Evolutionary conservation across 1,140 invertebrate genomes (phyloP).

Genomic region (Globodera ellingtonae): DNA sequence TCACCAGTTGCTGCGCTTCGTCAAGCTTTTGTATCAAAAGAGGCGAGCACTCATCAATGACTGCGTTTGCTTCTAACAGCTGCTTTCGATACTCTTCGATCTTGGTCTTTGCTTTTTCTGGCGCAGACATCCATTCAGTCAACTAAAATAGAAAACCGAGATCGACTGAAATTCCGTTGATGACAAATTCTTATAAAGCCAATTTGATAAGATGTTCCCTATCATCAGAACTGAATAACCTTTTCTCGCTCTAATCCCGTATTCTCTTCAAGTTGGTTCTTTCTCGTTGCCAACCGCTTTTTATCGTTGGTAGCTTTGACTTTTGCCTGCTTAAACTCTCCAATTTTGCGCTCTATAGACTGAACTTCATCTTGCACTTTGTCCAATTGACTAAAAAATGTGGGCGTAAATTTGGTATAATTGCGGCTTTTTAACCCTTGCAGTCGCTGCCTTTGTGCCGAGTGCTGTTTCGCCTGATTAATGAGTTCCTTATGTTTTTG

Average conservation of each 20-base stretch:
- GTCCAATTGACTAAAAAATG: constrained; percentile 32
- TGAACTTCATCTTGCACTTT: constrained; percentile 40
- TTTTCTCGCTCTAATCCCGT: constrained; percentile 37
- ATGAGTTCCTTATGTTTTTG: constrained; percentile 28
- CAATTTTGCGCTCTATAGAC: constrained; percentile 25
- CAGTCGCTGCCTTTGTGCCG: constrained; percentile 38
- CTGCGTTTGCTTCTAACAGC: constrained; percentile 39
- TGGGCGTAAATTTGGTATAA: not conserved
- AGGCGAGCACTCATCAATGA: constrained; percentile 28
- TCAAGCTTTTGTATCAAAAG: constrained; percentile 19
- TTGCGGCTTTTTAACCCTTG: constrained; percentile 20
- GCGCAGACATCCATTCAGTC: constrained; percentile 24
- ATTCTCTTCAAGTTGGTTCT: constrained; percentile 37
- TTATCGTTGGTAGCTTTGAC: constrained; percentile 33
- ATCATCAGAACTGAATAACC: not conserved
- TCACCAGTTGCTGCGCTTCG: constrained; percentile 16
- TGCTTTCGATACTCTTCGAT: constrained; percentile 21
- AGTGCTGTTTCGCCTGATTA: constrained; percentile 27
- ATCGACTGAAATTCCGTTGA: not conserved
- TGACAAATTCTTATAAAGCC: no score
- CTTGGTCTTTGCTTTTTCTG: constrained; percentile 38
- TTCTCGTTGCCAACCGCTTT: constrained; percentile 42
- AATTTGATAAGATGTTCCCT: no score
- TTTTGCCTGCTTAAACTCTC: constrained; percentile 30
- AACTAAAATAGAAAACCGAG: constrained; percentile 24